Percentiles rank a stretch among this genome's conserved stretches.
Conservation (phyloP, 2,797 vertebrate genomes). For the Pipistrellus pipistrellus region DNA sequence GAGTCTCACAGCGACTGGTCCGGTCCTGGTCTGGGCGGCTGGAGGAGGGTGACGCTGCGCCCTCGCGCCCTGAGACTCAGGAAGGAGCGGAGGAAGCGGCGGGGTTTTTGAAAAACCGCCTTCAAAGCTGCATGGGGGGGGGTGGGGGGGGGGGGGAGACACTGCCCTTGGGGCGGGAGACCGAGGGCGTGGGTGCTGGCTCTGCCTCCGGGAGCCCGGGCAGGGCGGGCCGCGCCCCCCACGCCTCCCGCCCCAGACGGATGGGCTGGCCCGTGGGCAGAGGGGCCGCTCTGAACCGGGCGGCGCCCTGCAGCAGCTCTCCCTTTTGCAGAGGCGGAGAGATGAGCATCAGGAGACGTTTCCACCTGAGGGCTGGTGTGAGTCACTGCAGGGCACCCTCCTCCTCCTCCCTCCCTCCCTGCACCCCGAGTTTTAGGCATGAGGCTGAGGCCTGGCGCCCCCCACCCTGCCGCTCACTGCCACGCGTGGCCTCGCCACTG, state of each 20-base stretch:
- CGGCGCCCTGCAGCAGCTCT: not conserved
- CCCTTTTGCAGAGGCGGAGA: not conserved
- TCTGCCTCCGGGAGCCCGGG: not conserved
- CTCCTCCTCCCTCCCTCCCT: not conserved
- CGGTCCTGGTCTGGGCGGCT: rapidly evolving
- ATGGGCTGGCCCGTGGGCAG: not conserved
- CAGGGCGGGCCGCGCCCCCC: not conserved
- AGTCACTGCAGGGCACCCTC: not conserved
- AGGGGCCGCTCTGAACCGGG: not conserved
- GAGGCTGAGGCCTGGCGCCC: not conserved
- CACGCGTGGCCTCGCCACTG: not conserved
- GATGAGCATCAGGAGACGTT: not conserved
- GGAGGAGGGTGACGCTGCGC: not conserved
- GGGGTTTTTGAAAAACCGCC: not conserved
- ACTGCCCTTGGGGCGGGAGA: not conserved
- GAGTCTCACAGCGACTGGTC: not conserved
- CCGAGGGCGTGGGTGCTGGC: not conserved
- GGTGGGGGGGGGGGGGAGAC: not conserved
- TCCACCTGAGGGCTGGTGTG: not conserved
- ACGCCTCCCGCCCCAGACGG: not conserved
- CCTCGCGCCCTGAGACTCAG: not conserved
- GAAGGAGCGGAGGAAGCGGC: not conserved
- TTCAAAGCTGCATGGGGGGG: not conserved
- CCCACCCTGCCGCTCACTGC: not conserved
- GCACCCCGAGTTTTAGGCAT: rapidly evolving